phyloP scores from a whole-genome alignment of 2,113 vertebrate genomes.

The Pipa parva region DNA sequence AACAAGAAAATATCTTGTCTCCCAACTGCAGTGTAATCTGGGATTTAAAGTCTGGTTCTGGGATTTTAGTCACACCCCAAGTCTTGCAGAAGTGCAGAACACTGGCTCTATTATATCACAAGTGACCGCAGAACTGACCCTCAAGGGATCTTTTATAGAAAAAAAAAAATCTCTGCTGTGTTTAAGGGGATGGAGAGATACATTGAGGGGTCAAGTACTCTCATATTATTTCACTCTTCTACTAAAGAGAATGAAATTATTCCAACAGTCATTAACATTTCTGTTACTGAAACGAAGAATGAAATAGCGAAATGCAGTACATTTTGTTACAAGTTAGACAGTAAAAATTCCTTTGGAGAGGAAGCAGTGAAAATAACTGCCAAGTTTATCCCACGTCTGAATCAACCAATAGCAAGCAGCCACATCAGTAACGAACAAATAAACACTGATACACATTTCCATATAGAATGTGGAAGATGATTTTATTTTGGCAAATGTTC shows the following conservation, averaged over 20 bases:
- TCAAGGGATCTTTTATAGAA: constrained; percentile 31
- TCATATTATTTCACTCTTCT: too few species aligned
- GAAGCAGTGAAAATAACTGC: too few species aligned
- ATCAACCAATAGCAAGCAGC: too few species aligned
- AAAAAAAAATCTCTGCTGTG: constrained; percentile 35
- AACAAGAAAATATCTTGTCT: neutral
- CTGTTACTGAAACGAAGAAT: neutral
- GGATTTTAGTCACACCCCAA: constrained; percentile 27
- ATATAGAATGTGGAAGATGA: too few species aligned
- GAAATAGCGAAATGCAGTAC: neutral
- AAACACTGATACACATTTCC: too few species aligned
- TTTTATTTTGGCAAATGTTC: too few species aligned
- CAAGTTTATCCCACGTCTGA: too few species aligned
- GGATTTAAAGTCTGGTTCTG: constrained; percentile 11
- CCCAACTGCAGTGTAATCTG: neutral
- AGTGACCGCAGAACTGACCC: constrained; percentile 36
- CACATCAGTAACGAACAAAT: too few species aligned
- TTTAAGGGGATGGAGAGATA: constrained; percentile 16
- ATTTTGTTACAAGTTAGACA: too few species aligned
- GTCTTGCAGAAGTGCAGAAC: constrained; percentile 15
- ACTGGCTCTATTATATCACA: constrained; percentile 28
- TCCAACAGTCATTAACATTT: neutral
- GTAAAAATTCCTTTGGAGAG: too few species aligned
- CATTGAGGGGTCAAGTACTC: constrained; percentile 19
- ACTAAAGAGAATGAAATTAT: too few species aligned